Conservation (phyloP, 1,140 invertebrate genomes). For the Drosophila nigrodunni region DNA sequence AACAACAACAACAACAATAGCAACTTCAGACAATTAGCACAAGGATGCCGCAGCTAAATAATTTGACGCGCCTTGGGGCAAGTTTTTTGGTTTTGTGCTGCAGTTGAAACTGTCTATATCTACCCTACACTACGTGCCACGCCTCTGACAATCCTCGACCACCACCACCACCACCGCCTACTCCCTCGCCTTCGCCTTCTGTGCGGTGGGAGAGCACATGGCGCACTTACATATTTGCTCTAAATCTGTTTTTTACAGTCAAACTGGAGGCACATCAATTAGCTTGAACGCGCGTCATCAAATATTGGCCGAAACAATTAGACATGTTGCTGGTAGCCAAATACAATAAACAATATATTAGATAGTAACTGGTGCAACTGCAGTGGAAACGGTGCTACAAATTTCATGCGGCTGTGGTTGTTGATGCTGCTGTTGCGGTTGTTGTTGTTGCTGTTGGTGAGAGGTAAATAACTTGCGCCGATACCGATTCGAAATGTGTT, state of each 20-base stretch:
- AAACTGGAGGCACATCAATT: constrained; percentile 48
- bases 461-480: constrained; percentile 60
- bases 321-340: constrained; percentile 11
- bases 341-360: constrained; percentile 13
- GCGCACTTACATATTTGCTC: constrained; percentile 70
- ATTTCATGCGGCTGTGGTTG: constrained; percentile 10
- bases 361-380: constrained; percentile 37
- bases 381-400: constrained; percentile 38
- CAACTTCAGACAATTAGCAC: constrained; percentile 73
- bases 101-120: background rate
- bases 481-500: constrained; percentile 70
- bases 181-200: background rate
- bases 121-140: background rate
- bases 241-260: constrained; percentile 26
- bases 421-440: constrained; percentile 17
- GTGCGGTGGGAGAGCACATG: constrained; percentile 47
- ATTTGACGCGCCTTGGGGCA: constrained; percentile 67
- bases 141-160: background rate
- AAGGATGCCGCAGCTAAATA: constrained; percentile 81
- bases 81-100: constrained; percentile 25
- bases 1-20: constrained; percentile 24
- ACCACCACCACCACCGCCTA: background rate
- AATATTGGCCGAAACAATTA: constrained; percentile 71
- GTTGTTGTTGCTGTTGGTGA: constrained; percentile 10
- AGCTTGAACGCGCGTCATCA: constrained; percentile 66